These are phyloP conservation scores for Himalopsyche kuldschensis DNA, from an alignment of 2,888 invertebrate genomes.

Conservation along the genomic window DNA sequence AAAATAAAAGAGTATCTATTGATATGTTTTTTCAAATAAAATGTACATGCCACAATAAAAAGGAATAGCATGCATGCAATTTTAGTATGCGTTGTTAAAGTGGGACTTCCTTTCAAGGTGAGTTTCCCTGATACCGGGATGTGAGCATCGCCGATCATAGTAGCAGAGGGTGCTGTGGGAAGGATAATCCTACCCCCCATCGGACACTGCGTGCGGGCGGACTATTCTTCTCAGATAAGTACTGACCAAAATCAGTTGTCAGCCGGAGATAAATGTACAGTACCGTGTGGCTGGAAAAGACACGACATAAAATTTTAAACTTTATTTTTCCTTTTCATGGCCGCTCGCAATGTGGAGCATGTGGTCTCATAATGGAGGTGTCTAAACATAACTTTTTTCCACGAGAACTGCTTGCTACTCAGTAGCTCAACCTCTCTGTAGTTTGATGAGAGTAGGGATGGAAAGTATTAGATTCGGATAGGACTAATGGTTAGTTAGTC, in stretches of 20 bases:
- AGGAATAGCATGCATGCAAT: not conserved
- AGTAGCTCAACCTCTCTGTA: no score
- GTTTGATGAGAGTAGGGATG: no score
- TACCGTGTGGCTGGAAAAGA: conserved; percentile 11
- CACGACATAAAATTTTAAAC: no score
- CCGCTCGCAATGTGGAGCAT: no score
- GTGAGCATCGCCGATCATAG: conserved; percentile 24
- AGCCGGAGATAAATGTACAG: conserved; percentile 38
- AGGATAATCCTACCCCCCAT: conserved; percentile 29
- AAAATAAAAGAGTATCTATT: no score
- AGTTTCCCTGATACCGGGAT: not conserved
- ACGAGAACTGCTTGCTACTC: no score
- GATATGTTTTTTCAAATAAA: no score
- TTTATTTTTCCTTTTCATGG: no score
- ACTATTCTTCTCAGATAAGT: conserved; percentile 39
- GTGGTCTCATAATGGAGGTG: no score
- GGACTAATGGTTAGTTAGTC: no score
- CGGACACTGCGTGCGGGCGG: conserved; percentile 32
- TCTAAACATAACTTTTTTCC: no score
- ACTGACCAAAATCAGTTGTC: conserved; percentile 41
- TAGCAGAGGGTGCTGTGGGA: conserved; percentile 18
- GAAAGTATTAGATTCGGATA: no score
- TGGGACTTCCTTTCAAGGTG: conserved; percentile 16
- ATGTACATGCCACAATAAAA: not conserved
- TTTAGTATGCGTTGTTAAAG: not conserved